These are phyloP conservation scores for Spisula subtruncata DNA, from an alignment of 2,888 invertebrate genomes.

Conservation along the genomic window DNA sequence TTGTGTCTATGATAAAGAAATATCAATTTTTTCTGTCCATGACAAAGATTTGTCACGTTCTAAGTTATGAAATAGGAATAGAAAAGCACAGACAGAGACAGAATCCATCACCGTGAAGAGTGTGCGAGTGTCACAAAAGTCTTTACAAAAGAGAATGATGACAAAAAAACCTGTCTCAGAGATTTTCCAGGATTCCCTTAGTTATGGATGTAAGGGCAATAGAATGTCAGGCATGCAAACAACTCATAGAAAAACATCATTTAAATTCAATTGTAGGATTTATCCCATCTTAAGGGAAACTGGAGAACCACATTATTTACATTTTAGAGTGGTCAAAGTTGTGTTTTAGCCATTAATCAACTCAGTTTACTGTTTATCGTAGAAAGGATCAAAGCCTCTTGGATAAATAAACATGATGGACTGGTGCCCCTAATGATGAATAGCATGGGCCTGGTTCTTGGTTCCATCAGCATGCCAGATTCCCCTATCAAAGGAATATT, in stretches of 20 bases:
- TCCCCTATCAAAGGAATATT: not conserved
- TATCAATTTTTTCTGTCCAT: no score
- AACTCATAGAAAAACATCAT: constrained; percentile 46
- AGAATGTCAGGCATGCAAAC: not conserved
- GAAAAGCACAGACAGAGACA: not conserved
- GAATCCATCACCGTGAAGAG: not conserved
- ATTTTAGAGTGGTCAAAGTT: constrained; percentile 50
- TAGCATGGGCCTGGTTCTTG: constrained; percentile 24
- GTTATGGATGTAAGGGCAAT: not conserved
- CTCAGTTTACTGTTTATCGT: not conserved
- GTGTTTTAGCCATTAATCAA: constrained; percentile 50
- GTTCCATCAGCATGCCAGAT: constrained; percentile 21
- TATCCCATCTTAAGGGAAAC: constrained; percentile 27
- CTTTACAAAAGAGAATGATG: not conserved
- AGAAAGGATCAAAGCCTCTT: constrained; percentile 24
- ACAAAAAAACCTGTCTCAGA: constrained; percentile 2
- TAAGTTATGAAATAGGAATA: not conserved
- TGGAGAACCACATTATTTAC: constrained; percentile 30
- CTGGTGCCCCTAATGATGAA: constrained; percentile 28
- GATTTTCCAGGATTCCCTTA: not conserved
- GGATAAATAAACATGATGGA: constrained; percentile 34
- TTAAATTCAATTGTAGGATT: constrained; percentile 39
- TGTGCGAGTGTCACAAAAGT: not conserved
- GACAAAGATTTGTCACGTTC: not conserved
- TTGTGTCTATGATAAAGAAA: not conserved